Evolutionary conservation across 2,888 invertebrate genomes (phyloP), one percentile per base, ranked within the genome.

Genomic region (Drosophila neonasuta): DNA sequence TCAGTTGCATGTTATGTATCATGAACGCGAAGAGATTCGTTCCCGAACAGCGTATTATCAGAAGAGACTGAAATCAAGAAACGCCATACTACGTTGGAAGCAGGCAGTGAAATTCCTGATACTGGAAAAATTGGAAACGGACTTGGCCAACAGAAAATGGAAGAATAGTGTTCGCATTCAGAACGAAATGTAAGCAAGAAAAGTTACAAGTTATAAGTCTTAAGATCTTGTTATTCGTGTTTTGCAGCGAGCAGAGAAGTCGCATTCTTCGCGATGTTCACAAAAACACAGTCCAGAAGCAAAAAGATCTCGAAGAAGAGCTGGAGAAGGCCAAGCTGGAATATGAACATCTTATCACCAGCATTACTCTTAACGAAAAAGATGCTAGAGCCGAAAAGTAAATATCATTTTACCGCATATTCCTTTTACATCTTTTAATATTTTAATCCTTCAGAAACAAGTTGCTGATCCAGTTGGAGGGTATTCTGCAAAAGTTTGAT

Each of bases 381-480:
- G 80, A 83, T 2, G 71, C 88, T 0, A 75, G 89, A 3, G 88
- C 80, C 48, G 88, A 89, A 75, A 91, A 90, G 91, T 90, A 79
- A 52, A 11, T 9, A 9, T 7, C 3, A 24, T 7, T 30, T 6
- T 6, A 8, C 10, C 20, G n/a, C 0, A n/a, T 24, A 7, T 15
- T 29, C 0, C 7, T 5, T 17, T 2, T 13, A n/a, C 0, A 9
- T n/a, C 1, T 17, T 1, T 24, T n/a, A 1, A 7, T 0, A 5
- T 30, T 13, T 24, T 10, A 17, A 10, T 44, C 3, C 7, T 0
- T 1, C 8, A 91, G 90, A 80, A 88, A 88, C 60, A 89, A 88
- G 51, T 65, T 89, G 0, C 71, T 89, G 0, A 58, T 88, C 13
- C 90, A 90, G 61, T 73, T 91, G 0, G 80, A 89, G 48, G 68